Conservation (phyloP, 2,888 invertebrate species). For the Drosophila multiciliata region DNA sequence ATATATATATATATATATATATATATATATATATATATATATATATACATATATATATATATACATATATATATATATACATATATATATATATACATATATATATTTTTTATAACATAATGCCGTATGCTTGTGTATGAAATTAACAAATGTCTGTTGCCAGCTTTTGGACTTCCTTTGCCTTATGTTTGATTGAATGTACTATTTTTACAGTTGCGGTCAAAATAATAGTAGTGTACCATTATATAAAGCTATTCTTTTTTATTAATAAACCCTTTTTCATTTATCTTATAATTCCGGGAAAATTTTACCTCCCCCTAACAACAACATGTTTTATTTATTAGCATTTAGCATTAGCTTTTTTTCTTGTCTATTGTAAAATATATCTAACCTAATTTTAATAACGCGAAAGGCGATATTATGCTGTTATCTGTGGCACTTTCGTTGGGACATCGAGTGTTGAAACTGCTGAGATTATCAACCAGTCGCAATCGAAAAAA, state of each 20-base stretch:
- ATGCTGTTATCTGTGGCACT: neutral
- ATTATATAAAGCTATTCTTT: neutral
- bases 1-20: too few species aligned
- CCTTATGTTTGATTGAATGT: neutral
- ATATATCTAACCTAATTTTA: neutral
- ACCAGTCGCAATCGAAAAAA: neutral
- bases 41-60: too few species aligned
- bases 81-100: neutral
- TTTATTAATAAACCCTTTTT: neutral
- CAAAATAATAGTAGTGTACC: neutral
- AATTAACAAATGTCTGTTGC: conserved; percentile 11
- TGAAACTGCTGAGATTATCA: neutral
- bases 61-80: too few species aligned
- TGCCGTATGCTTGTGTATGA: neutral
- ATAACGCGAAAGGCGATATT: neutral
- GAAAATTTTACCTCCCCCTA: neutral
- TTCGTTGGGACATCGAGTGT: neutral
- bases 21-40: neutral
- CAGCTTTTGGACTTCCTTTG: conserved; percentile 30
- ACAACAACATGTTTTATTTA: neutral
- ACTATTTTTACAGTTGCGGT: neutral
- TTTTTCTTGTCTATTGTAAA: neutral
- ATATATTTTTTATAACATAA: conserved; percentile 2
- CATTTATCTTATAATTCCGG: neutral
- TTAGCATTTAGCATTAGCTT: neutral